A percentile compares a stretch with the other conserved stretches of the same genome.
These are phyloP conservation scores for Condylura cristata DNA, from an alignment of 2,113 vertebrate genomes.

Conservation along the genomic window DNA sequence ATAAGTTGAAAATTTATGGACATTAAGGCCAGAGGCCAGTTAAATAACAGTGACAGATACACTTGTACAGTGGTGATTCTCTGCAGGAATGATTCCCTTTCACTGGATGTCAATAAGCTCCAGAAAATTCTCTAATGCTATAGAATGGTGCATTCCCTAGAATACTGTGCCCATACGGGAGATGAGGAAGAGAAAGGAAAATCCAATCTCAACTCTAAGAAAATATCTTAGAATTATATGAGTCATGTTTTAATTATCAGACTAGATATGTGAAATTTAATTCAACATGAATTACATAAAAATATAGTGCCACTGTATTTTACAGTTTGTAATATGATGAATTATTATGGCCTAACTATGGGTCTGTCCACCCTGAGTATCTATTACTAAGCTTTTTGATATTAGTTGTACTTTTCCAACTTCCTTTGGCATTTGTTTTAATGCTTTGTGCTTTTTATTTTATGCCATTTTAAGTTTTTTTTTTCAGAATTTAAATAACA, in stretches of 20 bases:
- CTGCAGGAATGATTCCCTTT: not conserved
- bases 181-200: not conserved
- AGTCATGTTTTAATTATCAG: not conserved
- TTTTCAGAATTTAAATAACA: too few relatives aligned
- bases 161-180: not conserved
- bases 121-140: rapidly evolving
- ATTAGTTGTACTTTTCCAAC: not conserved
- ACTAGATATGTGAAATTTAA: not conserved
- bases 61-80: not conserved
- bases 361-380: not conserved
- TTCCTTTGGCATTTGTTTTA: not conserved
- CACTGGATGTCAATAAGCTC: not conserved
- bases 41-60: not conserved
- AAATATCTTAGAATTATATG: not conserved
- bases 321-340: not conserved
- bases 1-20: not conserved
- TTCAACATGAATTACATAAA: not conserved
- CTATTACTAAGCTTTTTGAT: not conserved
- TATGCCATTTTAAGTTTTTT: too few relatives aligned
- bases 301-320: not conserved
- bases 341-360: not conserved
- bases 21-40: not conserved
- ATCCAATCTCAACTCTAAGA: not conserved
- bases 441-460: not conserved
- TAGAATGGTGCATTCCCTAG: rapidly evolving